A percentile compares a stretch with the other conserved stretches of the same genome.
Conservation (phyloP, 2,888 invertebrate species). For the Eristalis intricaria region DNA sequence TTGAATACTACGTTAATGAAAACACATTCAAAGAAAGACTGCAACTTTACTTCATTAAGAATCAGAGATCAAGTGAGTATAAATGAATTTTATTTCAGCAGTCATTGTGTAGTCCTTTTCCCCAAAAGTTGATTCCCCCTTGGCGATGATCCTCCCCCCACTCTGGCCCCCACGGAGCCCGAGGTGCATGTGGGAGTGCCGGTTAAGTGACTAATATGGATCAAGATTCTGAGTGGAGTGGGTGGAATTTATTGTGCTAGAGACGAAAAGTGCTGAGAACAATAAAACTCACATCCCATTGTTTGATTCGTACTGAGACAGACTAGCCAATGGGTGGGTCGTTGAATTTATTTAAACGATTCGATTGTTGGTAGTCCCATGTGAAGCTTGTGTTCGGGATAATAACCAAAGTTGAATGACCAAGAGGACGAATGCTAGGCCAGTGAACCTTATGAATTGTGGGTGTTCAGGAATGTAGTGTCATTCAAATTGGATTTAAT, state of each 20-base stretch:
- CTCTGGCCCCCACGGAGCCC: not conserved
- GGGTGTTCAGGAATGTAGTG: not conserved
- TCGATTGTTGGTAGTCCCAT: constrained; percentile 12
- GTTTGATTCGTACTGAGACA: not conserved
- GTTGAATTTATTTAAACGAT: constrained; percentile 32
- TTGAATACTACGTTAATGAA: constrained; percentile 99
- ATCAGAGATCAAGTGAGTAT: constrained; percentile 99
- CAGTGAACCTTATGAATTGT: not conserved
- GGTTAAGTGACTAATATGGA: not conserved
- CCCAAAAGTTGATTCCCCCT: not conserved
- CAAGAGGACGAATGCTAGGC: not conserved
- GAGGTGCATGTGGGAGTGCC: not conserved
- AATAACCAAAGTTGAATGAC: not conserved
- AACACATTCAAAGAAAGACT: constrained; percentile 99
- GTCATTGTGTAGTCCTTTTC: not conserved
- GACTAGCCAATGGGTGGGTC: not conserved
- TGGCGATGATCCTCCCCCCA: no score
- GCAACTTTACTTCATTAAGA: constrained; percentile 99
- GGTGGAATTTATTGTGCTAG: not conserved
- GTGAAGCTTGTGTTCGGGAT: not conserved
- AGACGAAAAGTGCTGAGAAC: not conserved
- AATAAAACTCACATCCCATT: not conserved
- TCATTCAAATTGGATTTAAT: not conserved
- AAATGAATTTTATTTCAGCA: not conserved
- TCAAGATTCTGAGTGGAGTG: not conserved